Conservation (phyloP, 2,113 vertebrate genomes). For the Apaloderma vittatum region DNA sequence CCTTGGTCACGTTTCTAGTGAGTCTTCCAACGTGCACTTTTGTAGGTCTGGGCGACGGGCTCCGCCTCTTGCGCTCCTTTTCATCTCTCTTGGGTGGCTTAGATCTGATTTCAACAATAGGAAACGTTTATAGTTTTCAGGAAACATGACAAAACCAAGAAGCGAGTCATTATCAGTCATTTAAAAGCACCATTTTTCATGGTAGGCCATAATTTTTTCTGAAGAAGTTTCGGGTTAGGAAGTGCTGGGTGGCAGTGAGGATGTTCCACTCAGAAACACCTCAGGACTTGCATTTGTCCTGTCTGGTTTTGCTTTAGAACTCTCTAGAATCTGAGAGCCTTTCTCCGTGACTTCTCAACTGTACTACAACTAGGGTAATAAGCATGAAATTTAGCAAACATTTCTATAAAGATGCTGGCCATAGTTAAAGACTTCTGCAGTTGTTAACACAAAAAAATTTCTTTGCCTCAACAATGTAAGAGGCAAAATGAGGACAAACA, state of each 20-base stretch:
- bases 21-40: conserved; percentile 95
- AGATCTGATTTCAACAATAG: conserved; percentile 79
- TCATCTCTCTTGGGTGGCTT: conserved; percentile 97
- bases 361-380: neutral
- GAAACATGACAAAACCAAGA: neutral
- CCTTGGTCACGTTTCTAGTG: conserved; percentile 97
- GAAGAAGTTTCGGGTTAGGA: neutral
- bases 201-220: neutral
- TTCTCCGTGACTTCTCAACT: neutral
- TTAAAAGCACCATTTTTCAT: neutral
- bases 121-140: neutral
- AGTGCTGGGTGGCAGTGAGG: neutral
- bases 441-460: neutral
- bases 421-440: neutral
- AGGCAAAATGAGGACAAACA: neutral
- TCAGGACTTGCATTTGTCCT: neutral
- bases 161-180: neutral
- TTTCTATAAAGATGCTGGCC: neutral
- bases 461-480: neutral
- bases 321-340: neutral
- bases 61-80: conserved; percentile 93
- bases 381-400: neutral
- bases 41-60: conserved; percentile 93
- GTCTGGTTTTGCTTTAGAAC: neutral
- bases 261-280: neutral